Evolutionary conservation across 1,140 invertebrate species (phyloP), one percentile per base, ranked within the genome.

Genomic region (Psilanteris sp.): DNA sequence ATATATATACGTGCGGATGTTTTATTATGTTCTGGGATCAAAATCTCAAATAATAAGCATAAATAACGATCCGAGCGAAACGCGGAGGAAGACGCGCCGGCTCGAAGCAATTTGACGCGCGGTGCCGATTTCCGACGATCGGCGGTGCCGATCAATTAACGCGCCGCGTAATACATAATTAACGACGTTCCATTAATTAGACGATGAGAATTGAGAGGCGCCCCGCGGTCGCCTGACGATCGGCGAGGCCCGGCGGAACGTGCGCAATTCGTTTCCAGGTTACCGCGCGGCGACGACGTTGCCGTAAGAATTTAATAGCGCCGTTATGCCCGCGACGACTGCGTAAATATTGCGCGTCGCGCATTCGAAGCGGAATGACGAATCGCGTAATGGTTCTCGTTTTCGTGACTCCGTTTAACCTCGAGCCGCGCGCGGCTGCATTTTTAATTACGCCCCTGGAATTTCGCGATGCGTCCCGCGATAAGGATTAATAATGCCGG

Each of bases 171-270:
- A 27, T 74, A 59, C 64, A 70, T 70, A 81, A 82, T 82, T 81
- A 84, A 85, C 83, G 81, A 83, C 79, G 73, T 81, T 84, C 79
- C 76, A 81, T 84, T 81, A 83, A 84, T 86, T 81, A n/a, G n/a
- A 79, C 71, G 41, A 26, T 9, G 32, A 54, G 72, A 64, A 67
- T 62, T 75, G 71, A 67, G 71, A 77, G 72, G 64, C 52, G n/a
- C n/a, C n/a, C n/a, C n/a, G n/a, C n/a, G n/a, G n/a, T n/a, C n/a
- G n/a, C n/a, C n/a, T n/a, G n/a, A n/a, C n/a, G n/a, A n/a, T n/a
- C n/a, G n/a, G n/a, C n/a, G n/a, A 77, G 72, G 67, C 52, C 74
- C 74, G 14, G 52, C 55, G 74, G 67, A 77, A 72, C 61, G 66
- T 59, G 54, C 26, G 61, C 74, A 59, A 70, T 76, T 76, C 66